Evolutionary conservation across 2,113 vertebrate species (phyloP).

Genomic region (Poecile atricapillus): DNA sequence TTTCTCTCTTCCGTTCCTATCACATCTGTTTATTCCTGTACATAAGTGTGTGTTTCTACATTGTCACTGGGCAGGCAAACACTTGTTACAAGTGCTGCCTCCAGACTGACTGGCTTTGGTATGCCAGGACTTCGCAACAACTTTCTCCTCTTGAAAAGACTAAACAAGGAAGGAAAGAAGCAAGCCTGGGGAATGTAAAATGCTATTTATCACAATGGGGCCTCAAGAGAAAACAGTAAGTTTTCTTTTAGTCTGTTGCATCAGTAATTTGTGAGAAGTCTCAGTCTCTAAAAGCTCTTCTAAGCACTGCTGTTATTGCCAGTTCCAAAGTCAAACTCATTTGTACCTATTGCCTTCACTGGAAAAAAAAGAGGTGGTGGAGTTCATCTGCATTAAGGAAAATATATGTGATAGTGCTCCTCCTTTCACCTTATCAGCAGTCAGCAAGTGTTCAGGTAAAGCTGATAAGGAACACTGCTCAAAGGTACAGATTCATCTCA

Average conservation of each 20-base stretch:
- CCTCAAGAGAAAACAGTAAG: not conserved
- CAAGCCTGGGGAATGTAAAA: not conserved
- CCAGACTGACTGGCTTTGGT: slow-evolving; percentile 9
- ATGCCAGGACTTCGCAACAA: not conserved
- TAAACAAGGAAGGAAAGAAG: not conserved
- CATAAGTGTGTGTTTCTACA: not conserved
- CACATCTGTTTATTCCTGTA: not conserved
- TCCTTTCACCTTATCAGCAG: not conserved
- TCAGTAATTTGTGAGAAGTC: not conserved
- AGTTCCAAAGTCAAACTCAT: not conserved
- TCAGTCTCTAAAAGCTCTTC: not conserved
- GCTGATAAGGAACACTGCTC: not conserved
- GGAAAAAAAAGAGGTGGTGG: not conserved
- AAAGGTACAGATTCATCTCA: not conserved
- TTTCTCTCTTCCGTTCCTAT: not conserved
- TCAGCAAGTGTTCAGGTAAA: not conserved
- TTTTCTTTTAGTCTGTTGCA: not conserved
- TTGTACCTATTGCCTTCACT: not conserved
- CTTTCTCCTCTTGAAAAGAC: not conserved
- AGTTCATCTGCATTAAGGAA: not conserved
- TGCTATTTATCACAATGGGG: not conserved
- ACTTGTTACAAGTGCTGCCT: not conserved
- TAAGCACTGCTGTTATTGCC: not conserved
- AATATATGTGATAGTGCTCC: not conserved
- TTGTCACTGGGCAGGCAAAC: not conserved